phyloP scores from a whole-genome alignment of 2,797 vertebrate species.

The Pseudocheirus occidentalis region DNA sequence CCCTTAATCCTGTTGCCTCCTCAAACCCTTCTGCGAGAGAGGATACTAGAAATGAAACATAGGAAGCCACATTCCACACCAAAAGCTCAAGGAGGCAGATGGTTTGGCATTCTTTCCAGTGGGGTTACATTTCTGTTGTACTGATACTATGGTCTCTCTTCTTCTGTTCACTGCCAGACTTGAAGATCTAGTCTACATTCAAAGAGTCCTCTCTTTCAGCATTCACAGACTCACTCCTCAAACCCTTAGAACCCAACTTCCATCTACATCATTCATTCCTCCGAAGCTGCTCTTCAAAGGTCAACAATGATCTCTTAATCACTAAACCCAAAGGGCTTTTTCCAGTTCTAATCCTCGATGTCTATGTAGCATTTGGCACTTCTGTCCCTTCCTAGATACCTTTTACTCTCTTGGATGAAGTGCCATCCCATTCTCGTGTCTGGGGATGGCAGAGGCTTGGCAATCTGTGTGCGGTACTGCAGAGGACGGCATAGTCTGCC shows the following conservation, averaged over 20 bases:
- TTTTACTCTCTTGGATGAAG: background rate
- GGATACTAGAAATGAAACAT: background rate
- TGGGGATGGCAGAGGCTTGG: background rate
- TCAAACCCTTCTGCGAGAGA: background rate
- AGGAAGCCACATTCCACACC: background rate
- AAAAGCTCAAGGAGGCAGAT: background rate
- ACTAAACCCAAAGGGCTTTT: background rate
- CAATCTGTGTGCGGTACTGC: background rate
- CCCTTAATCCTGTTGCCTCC: background rate
- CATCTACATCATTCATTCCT: background rate
- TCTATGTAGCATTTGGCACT: background rate
- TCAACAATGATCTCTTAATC: background rate
- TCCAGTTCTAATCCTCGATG: background rate
- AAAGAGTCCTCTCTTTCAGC: background rate
- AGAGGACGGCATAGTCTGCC: background rate
- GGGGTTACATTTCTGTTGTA: background rate
- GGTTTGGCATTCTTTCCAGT: background rate
- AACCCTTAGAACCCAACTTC: background rate
- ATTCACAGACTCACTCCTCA: background rate
- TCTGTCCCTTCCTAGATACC: background rate
- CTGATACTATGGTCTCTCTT: background rate
- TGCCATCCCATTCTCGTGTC: background rate
- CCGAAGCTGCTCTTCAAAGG: background rate
- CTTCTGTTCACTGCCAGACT: background rate
- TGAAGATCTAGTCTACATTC: background rate